Evolutionary conservation across 2,888 invertebrate species (phyloP), one percentile per base, ranked within the genome.

Genomic region (Drosophila hamatofila): DNA sequence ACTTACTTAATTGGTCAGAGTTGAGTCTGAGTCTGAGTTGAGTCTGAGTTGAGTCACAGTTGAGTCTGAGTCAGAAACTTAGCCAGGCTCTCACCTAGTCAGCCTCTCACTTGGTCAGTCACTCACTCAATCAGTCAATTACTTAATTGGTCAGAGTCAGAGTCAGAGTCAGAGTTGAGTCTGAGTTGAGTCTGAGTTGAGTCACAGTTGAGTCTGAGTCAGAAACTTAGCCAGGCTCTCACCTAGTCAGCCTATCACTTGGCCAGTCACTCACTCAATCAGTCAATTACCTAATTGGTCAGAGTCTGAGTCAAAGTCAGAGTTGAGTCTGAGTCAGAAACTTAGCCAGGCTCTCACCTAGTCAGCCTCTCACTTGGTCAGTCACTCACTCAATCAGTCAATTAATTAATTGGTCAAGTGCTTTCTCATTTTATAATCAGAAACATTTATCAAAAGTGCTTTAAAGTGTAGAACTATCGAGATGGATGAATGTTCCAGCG

Each of bases 371-470:
- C 7, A 16, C 2, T 6, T 16, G 3, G 7, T 37, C 37, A n/a
- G n/a, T 25, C n/a, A n/a, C 16, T 42, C 41, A 23, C 3, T 44
- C 16, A 25, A 1, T 46, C 25, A 16, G n/a, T 2, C 16, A 16
- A 8, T 46, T 16, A 25, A 27, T 27, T 27, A 27, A 6, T 16
- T 46, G 14, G 4, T 42, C 21, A 21, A 42, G 21, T 1, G 12
- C 5, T 42, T 12, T 21, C 42, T 12, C 11, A 0, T 42, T 2
- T 12, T 14, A 14, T 14, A 14, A 21, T 21, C 12, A 12, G 42
- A 25, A 46, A n/a, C 46, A 48, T 48, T 48, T 48, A 48, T n/a
- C 25, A 27, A 48, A n/a, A 27, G 46, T 27, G 46, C 46, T 48
- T 48, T 44, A 44, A 44, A 44, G 44, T 23, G 44, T 8, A 3